Base-by-base conservation (phyloP, 2,113 vertebrate genomes). In the Natator depressus region DNA sequence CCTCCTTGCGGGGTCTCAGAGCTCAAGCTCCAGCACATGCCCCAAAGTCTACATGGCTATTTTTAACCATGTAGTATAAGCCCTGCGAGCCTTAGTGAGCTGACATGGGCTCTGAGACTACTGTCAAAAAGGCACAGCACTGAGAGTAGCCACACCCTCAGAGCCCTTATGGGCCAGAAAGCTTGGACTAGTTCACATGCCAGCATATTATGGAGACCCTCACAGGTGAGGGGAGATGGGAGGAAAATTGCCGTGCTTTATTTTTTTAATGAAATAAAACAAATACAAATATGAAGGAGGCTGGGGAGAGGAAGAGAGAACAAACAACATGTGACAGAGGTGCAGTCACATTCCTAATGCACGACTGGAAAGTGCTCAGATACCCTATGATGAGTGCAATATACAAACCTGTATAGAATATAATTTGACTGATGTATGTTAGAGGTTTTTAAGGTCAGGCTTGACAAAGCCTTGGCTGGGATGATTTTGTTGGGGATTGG, bases 161-260 rank as follows among this genome's bases (percentile, higher is more conserved):
- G 14, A 1, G 12, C 50, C 1, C 62, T 78, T n/a, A 24, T 8
- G 87, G 17, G 13, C 6, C 17, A 38, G 69, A 42, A 72, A 72
- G 20, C n/a, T 35, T 38, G n/a, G 69, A n/a, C n/a, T 72, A 72
- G 35, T 35, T 69, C 16, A 72, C 17, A 22, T 72, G 69, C n/a
- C 19, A 42, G 35, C n/a, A 88, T 22, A 49, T 72, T 55, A 12
- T 80, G 85, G 88, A 87, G 35, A 53, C 38, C 3, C 50, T 88
- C 0, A 9, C 57, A 53, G 83, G 72, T 7, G 86, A 91, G 80
- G 82, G 62, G 92, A 59, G 13, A 24, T 17, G 65, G 4, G n/a
- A 35, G 0, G 31, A 9, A 80, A 91, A 12, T 0, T 69, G 17
- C n/a, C 53, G 84, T 81, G 62, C 1, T 0, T 87, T 53, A 65